Evolutionary conservation across 2,888 invertebrate genomes (phyloP).

Genomic region (Meta bourneti): DNA sequence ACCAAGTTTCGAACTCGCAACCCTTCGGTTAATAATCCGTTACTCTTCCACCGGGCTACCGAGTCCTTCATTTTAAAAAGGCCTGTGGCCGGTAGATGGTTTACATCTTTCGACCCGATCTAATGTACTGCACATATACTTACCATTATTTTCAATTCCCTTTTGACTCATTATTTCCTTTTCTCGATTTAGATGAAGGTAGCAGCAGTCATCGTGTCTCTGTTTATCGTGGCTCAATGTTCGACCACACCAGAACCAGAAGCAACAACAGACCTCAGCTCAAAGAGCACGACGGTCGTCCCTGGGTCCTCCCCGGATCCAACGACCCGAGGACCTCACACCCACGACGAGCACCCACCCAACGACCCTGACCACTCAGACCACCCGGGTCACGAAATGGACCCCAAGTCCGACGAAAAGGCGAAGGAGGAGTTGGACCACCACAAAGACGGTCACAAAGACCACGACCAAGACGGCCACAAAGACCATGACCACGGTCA

Average conservation of each 20-base stretch:
- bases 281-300: neutral
- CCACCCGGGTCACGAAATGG: slow-evolving; percentile 20
- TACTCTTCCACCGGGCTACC: no score
- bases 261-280: neutral
- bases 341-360: slow-evolving; percentile 42
- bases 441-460: slow-evolving; percentile 3
- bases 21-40: no score
- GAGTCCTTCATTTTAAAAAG: no score
- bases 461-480: slow-evolving; percentile 40
- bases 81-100: no score
- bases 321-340: slow-evolving; percentile 11
- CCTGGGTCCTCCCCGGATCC: neutral
- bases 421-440: neutral
- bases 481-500: slow-evolving; percentile 6
- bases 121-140: no score
- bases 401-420: neutral
- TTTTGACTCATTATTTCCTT: neutral
- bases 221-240: neutral
- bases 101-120: no score
- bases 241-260: slow-evolving; percentile 2
- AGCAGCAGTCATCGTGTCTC: neutral
- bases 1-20: no score
- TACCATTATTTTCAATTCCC: no score
- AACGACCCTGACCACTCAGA: slow-evolving; percentile 40
- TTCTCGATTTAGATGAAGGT: slow-evolving; percentile 12